Base-by-base conservation (phyloP, 1,140 invertebrate species). In the Formica selysi region DNA sequence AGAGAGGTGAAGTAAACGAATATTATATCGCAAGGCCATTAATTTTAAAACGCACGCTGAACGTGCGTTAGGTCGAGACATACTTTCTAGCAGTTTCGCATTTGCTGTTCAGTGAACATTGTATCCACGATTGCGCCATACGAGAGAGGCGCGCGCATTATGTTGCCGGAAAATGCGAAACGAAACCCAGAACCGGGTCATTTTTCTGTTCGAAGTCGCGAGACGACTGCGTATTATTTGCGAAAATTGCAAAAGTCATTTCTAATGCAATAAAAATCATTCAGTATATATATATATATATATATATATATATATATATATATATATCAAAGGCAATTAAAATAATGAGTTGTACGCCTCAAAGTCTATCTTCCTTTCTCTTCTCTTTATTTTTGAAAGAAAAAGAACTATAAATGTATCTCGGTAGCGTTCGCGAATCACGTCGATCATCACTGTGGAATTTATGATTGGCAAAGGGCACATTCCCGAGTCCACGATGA, bases 1-100 rank as follows among this genome's bases (percentile, higher is more conserved):
- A 32, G 3, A 41, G 41, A 29, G 36, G n/a, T 29, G 29, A n/a
- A 22, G 54, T n/a, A 32, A 36, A 19, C n/a, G 13, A 38, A n/a
- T 19, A 38, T 71, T 81, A 51, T 51, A 32, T 73, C 68, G 32
- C 41, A 44, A 22, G 19, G 10, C 36, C 13, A 19, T 22, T 70
- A 32, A 41, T 29, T 36, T 38, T 10, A 36, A 51, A 11, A 16
- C 10, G 76, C 44, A 10, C 8, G 32, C 41, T 59, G 44, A 38
- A 19, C 51, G 38, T 54, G 78, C 78, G 41, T 61, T 65, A 81
- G 54, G 41, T 16, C 68, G 79, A 61, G 51, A 62, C 68, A 61
- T 61, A 83, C 79, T 83, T 83, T 83, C 79, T 83, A 83, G 54
- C 54, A 8, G 29, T 83, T 83, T 83, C 68, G 79, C 61, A 68